Evolutionary conservation across 2,888 invertebrate species (phyloP).

Genomic region (Clistopyga incitator): DNA sequence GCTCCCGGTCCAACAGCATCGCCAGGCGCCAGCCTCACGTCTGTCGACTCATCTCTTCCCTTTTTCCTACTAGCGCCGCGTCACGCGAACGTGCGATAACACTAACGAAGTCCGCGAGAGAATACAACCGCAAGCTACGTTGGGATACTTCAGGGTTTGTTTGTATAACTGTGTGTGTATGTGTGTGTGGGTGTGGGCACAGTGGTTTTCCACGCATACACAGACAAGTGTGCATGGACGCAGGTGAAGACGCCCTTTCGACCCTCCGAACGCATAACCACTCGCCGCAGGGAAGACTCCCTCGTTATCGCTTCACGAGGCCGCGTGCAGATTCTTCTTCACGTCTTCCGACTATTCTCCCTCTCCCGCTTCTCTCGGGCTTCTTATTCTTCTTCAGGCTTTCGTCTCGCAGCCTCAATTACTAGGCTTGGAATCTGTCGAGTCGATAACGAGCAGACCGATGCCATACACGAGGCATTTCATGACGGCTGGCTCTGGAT

Average conservation of each 20-base stretch:
- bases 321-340: constrained; percentile 35
- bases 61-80: constrained; percentile 70
- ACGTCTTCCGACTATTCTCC: constrained; percentile 33
- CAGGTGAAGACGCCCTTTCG: constrained; percentile 35
- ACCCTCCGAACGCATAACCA: constrained; percentile 27
- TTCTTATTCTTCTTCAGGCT: neutral
- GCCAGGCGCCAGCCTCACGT: constrained; percentile 30
- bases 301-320: constrained; percentile 55
- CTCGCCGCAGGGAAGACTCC: constrained; percentile 43
- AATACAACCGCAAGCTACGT: constrained; percentile 21
- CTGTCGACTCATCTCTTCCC: constrained; percentile 47
- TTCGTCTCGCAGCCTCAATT: constrained; percentile 15
- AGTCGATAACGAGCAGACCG: constrained; percentile 47
- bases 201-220: neutral
- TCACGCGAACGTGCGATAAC: constrained; percentile 79
- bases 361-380: constrained; percentile 9
- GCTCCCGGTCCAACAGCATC: constrained; percentile 9
- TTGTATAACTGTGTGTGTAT: neutral
- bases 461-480: constrained; percentile 8
- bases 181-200: too few species aligned
- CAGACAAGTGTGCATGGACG: neutral
- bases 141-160: neutral
- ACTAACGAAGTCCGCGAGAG: constrained; percentile 73
- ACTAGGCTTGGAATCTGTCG: constrained; percentile 19
- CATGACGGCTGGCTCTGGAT: neutral